Evolutionary conservation across 92 coral and sea anemone genomes (phyloP).

Genomic region (Siderastrea radians): DNA sequence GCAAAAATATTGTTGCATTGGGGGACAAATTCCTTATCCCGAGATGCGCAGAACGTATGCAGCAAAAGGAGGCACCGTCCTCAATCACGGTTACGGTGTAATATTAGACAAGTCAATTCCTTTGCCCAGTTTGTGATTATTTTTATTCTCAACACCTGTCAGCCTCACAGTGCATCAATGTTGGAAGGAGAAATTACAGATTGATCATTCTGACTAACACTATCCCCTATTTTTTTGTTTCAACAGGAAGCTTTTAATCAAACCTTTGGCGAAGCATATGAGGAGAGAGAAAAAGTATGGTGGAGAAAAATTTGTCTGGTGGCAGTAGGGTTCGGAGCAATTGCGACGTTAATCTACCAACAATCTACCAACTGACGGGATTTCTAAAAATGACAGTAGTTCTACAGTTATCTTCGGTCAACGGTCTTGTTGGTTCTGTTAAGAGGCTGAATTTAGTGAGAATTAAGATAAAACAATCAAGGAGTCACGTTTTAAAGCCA

Average conservation of each 20-base stretch:
- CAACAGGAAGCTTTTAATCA: constrained; percentile 81
- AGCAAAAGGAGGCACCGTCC: neutral
- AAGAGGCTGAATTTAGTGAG: too few relatives aligned
- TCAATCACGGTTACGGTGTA: neutral
- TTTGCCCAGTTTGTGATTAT: too few relatives aligned
- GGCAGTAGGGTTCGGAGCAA: constrained; percentile 85
- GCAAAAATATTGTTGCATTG: too few relatives aligned
- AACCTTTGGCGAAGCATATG: constrained; percentile 72
- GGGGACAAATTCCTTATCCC: too few relatives aligned
- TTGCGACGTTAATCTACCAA: constrained; percentile 85
- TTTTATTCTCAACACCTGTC: too few relatives aligned
- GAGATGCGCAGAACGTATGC: too few relatives aligned
- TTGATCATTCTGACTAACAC: neutral
- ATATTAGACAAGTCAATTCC: too few relatives aligned
- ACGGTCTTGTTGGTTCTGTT: too few relatives aligned
- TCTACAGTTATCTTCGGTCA: too few relatives aligned
- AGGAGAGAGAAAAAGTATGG: constrained; percentile 69
- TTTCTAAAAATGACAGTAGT: too few relatives aligned
- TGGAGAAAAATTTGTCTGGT: constrained; percentile 78
- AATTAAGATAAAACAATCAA: too few relatives aligned
- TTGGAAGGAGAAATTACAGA: neutral
- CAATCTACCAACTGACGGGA: constrained; percentile 31
- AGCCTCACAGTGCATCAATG: neutral
- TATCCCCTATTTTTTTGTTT: neutral
- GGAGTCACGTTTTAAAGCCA: too few relatives aligned